Evolutionary conservation across 2,113 vertebrate species (phyloP), one percentile per base, ranked within the genome.

Genomic region (Anseranas semipalmata): DNA sequence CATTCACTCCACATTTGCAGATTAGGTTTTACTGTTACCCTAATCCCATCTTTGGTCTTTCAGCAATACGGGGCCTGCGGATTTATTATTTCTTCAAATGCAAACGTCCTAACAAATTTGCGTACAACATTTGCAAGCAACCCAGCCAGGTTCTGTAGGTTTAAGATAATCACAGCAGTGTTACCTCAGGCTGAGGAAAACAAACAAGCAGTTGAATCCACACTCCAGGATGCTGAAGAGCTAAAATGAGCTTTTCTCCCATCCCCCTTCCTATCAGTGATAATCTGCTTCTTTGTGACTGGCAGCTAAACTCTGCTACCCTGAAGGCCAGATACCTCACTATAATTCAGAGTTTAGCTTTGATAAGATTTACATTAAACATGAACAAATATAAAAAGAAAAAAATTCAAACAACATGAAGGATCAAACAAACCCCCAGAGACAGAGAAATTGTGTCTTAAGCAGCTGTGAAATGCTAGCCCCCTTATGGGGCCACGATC

Each of bases 401-500:
- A 35, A 10, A 19, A 20, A 8, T 30, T 55, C n/a, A 74, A 68
- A 75, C 35, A 56, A 33, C 70, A 33, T 1, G 11, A 79, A 91
- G 92, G 92, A 84, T 58, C 85, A 92, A 77, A 63, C 41, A 33
- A 93, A 73, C 9, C 77, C 92, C 75, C 59, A 48, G 75, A 94
- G 74, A 70, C 50, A 74, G 1, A 10, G 63, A 65, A 56, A 75
- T 0, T 2, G 30, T 59, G 79, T 30, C 62, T 46, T 0, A 6
- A 94, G 43, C 77, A 66, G 63, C 92, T 85, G 80, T 15, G 95
- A 79, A 71, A 85, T 14, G 43, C 71, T 30, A 70, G 19, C 27
- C n/a, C 65, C 63, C 10, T 17, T 4, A 11, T 0, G 2, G 39
- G 87, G 70, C n/a, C 39, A 12, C 39, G 46, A 67, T 32, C 53